Base-by-base conservation (phyloP, 2,888 invertebrate species). In the Tyria jacobaeae region DNA sequence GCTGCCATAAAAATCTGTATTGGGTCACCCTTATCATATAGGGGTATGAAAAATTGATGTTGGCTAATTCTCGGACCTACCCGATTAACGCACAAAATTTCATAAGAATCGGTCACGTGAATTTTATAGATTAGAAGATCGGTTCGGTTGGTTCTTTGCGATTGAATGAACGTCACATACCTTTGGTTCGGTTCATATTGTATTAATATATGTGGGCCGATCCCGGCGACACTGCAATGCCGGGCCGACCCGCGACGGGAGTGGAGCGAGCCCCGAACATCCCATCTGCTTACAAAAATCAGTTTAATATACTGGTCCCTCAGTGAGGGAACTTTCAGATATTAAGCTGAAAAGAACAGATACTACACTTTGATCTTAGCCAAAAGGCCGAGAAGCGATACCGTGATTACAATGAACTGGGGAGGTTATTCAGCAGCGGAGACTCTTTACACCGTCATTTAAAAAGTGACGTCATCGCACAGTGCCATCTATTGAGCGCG, bases 221-320 rank as follows among this genome's bases (percentile, higher is more conserved):
- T 50, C 50, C 50, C 50, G 50, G 50, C 50, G 50, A 34, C 50
- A 50, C 50, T 50, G 50, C 50, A 50, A 50, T 50, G 50, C 50
- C 50, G 50, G 34, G 50, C 50, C 50, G 50, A 50, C 50, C 27
- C 35, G 31, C 44, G 39, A 51, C 10, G 64, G 54, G 54, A 54
- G 54, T 54, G 54, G 54, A 54, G 54, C 54, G 54, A 54, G 54
- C 54, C 54, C 54, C 54, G 54, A 54, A 54, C 54, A 54, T 54
- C 54, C 41, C 41, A 31, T 54, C 54, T 41, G 41, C 27, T 54
- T 54, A 21, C 54, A 54, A 54, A 54, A 54, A 54, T 54, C 54
- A 54, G 54, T 54, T 54, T 54, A 54, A 54, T 54, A 54, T 54
- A 54, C 54, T 54, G 54, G 54, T 54, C 54, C 54, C 54, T 54